Evolutionary conservation across 2,888 invertebrate genomes (phyloP).

Genomic region (Agrochola lota): DNA sequence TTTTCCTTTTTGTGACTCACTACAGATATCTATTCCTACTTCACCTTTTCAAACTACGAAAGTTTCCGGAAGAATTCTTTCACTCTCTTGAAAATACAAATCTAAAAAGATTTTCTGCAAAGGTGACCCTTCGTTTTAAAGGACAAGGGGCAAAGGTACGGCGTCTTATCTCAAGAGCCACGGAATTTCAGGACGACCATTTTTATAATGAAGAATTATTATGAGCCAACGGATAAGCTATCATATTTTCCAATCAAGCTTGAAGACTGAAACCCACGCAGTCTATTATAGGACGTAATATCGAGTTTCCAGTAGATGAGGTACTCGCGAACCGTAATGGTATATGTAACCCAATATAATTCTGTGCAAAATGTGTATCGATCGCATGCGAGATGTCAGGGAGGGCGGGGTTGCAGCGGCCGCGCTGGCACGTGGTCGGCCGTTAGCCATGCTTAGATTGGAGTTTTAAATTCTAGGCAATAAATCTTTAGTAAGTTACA

Average conservation of each 20-base stretch:
- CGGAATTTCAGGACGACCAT: conserved; percentile 24
- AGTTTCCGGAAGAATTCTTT: conserved; percentile 17
- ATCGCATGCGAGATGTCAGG: conserved; percentile 58
- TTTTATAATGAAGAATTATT: conserved; percentile 50
- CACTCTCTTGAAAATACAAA: conserved; percentile 21
- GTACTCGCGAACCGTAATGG: conserved; percentile 51
- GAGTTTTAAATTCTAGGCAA: conserved; percentile 58
- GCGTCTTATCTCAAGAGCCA: conserved; percentile 28
- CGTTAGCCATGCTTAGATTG: conserved; percentile 44
- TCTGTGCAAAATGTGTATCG: conserved; percentile 69
- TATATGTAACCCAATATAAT: conserved; percentile 64
- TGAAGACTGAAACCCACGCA: conserved; percentile 64
- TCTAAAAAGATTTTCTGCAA: conserved; percentile 24
- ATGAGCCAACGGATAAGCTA: conserved; percentile 44
- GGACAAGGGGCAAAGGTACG: conserved; percentile 17
- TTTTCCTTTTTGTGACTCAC: neutral
- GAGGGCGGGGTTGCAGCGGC: conserved; percentile 55
- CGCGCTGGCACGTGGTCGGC: conserved; percentile 50
- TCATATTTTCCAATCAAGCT: conserved; percentile 65
- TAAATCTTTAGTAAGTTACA: conserved; percentile 60
- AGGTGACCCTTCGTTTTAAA: conserved; percentile 25
- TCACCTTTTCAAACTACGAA: conserved; percentile 1
- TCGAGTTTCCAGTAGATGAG: conserved; percentile 64
- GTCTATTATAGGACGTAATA: conserved; percentile 60
- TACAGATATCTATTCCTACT: neutral